Percentiles rank a stretch among this genome's conserved stretches.
Conservation (phyloP, 1,140 invertebrate genomes). For the Schmidtea mediterranea region DNA sequence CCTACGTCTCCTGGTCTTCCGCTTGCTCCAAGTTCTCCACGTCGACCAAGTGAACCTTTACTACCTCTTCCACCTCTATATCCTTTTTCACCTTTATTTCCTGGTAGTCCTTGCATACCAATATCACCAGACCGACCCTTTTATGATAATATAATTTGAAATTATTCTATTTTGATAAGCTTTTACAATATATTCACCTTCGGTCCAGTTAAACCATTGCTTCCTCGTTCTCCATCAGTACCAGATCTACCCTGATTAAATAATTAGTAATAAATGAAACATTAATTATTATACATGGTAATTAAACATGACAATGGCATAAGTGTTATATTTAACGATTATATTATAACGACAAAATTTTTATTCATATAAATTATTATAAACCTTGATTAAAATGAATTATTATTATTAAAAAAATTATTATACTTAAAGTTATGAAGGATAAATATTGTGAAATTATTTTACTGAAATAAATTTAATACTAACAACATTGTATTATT, state of each 20-base stretch:
- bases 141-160: not conserved
- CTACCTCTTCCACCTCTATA: conserved; percentile 11
- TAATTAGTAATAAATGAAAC: not conserved
- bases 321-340: too few species aligned
- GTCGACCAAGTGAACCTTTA: conserved; percentile 8
- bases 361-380: too few species aligned
- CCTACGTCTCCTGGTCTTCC: not conserved
- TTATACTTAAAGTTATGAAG: too few species aligned
- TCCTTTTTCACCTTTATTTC: conserved; percentile 8
- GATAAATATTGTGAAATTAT: too few species aligned
- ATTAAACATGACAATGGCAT: too few species aligned
- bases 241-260: conserved; percentile 1
- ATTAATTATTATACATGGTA: too few species aligned
- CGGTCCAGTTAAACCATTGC: not conserved
- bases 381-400: too few species aligned
- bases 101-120: conserved; percentile 6
- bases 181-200: not conserved
- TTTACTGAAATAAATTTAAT: too few species aligned
- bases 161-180: too few species aligned
- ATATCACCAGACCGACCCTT: conserved; percentile 2
- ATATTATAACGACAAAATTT: too few species aligned
- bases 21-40: conserved; percentile 8
- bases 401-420: too few species aligned
- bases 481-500: too few species aligned
- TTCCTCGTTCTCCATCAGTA: not conserved